A percentile compares a stretch with the other conserved stretches of the same genome.
Evolutionary conservation across 2,888 invertebrate species (phyloP).

Genomic region (Dynastes hyllus): DNA sequence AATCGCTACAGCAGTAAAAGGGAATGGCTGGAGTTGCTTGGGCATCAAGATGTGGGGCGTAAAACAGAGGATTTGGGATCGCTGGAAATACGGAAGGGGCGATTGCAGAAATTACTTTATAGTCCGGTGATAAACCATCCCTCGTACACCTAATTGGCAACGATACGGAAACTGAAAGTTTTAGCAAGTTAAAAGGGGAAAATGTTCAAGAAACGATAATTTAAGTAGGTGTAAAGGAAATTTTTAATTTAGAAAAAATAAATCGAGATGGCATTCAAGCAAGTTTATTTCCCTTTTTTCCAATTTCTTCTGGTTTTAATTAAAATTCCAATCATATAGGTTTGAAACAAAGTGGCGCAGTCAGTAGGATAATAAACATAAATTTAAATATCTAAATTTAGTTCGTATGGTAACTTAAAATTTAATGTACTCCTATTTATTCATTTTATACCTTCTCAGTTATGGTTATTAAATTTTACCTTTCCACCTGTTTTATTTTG

Average conservation of each 20-base stretch:
- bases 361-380: too few relatives aligned
- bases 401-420: too few relatives aligned
- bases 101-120: slow-evolving; percentile 70
- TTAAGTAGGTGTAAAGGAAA: not conserved
- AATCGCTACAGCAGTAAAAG: slow-evolving; percentile 63
- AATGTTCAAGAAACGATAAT: not conserved
- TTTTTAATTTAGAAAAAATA: not conserved
- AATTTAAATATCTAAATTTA: too few relatives aligned
- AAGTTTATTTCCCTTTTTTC: too few relatives aligned
- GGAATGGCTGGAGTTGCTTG: not conserved
- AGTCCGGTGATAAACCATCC: slow-evolving; percentile 70
- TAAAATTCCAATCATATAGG: too few relatives aligned
- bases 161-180: slow-evolving; percentile 49
- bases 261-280: too few relatives aligned
- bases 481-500: too few relatives aligned
- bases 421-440: too few relatives aligned
- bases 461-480: too few relatives aligned
- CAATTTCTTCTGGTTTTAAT: too few relatives aligned
- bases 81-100: slow-evolving; percentile 56
- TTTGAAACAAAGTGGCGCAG: too few relatives aligned
- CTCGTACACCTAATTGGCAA: slow-evolving; percentile 69
- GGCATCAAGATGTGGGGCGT: not conserved
- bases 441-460: too few relatives aligned
- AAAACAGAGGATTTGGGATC: slow-evolving; percentile 55
- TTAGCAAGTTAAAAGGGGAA: not conserved